phyloP scores from a whole-genome alignment of 2,113 vertebrate genomes.

The Fulica atra region DNA sequence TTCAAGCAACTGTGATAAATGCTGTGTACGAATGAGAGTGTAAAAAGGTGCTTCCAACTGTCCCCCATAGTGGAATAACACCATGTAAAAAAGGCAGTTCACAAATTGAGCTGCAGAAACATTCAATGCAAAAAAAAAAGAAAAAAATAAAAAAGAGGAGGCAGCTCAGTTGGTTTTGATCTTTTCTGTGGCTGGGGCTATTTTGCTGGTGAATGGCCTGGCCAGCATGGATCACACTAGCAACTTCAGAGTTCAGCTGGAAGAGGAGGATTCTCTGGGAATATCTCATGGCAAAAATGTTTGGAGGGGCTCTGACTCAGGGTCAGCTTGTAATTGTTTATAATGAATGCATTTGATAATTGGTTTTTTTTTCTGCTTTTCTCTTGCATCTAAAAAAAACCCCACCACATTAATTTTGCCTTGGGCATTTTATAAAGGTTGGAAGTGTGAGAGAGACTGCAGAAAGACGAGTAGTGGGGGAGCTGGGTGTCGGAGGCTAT shows the following conservation, averaged over 20 bases:
- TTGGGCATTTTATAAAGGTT: constrained; percentile 15
- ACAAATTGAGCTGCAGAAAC: background rate
- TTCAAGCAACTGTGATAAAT: background rate
- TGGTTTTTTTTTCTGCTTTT: constrained; percentile 7
- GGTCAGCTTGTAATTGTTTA: constrained; percentile 9
- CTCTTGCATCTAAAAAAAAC: background rate
- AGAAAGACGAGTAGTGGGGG: constrained; percentile 30
- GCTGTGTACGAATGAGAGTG: background rate
- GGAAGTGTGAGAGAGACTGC: constrained; percentile 31
- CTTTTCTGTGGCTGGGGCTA: background rate
- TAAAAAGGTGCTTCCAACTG: background rate
- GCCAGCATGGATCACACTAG: background rate
- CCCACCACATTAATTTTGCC: background rate
- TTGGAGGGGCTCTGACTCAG: background rate
- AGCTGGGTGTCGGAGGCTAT: constrained; percentile 27
- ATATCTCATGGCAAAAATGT: background rate
- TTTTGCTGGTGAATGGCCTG: background rate
- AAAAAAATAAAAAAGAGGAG: background rate
- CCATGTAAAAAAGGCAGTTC: background rate
- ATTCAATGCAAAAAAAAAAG: background rate
- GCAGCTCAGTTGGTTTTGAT: background rate
- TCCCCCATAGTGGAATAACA: background rate
- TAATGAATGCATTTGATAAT: constrained; percentile 2
- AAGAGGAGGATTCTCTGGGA: background rate
- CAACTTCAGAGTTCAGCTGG: background rate